Base-by-base conservation (phyloP, 2,113 vertebrate species). In the Hippocampus mohnikei region DNA sequence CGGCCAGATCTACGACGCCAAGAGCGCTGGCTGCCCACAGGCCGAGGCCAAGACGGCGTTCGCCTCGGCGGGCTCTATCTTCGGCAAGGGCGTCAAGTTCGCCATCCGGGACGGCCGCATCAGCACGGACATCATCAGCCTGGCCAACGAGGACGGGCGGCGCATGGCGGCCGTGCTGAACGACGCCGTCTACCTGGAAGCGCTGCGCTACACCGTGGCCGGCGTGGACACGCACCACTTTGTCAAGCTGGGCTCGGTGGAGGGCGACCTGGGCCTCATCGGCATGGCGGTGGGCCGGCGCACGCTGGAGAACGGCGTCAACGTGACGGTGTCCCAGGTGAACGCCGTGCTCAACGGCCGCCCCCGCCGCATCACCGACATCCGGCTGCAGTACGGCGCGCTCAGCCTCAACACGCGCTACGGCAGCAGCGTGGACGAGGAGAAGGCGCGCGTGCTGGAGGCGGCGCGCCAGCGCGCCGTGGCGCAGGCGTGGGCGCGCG, bases 311-410 rank as follows among this genome's bases (percentile, higher is more conserved):
- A 98, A 95, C 0, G 97, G 98, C 0, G 94, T 98, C 74, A 99
- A 99, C 0, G 96, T 97, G 84, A 98, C 97, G 0, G 97, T 99
- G 85, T 95, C 96, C 25, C 97, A 98, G 90, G 94, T 98, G 82
- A 99, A 98, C 90, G 92, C 95, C 1, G 91, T 97, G 83, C 91
- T 98, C 12, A 91, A 85, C 1, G 94, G 96, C 78, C 95, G 97
- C 93, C 95, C 96, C 92, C 95, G 96, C 91, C 96, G 96, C 85
- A 97, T 97, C 82, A 99, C 97, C 0, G 97, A 99, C 88, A 93
- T 99, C 82, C 94, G 93, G 90, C 93, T 99, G 61, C 95, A 98
- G 77, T 89, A 94, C 0, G 93, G 95, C 0, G 85, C 93, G 0
- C 86, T 99, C 85, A 92, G 92, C 78, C 88, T 99, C 70, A 97